phyloP scores from a whole-genome alignment of 2,888 invertebrate genomes.

The Caenorhabditis sp. region DNA sequence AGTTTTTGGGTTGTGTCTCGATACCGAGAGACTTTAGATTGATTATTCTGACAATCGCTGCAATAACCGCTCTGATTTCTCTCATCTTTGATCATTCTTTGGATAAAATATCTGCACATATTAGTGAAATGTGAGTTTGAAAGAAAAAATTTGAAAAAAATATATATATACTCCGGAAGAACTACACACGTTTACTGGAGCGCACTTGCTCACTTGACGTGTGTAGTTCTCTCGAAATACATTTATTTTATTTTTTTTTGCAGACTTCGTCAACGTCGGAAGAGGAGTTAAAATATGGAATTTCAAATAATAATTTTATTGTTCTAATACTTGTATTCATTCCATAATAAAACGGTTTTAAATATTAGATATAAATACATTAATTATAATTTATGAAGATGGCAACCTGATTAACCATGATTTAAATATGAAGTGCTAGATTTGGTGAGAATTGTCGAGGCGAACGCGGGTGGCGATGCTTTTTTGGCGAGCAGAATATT shows the following conservation, averaged over 20 bases:
- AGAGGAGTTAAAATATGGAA: background rate
- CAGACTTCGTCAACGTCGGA: slow-evolving; percentile 35
- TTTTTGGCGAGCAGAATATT: slow-evolving; percentile 4
- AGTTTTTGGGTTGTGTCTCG: slow-evolving; percentile 24
- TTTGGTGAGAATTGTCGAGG: slow-evolving; percentile 34
- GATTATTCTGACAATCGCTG: slow-evolving; percentile 17
- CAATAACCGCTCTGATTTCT: slow-evolving; percentile 13
- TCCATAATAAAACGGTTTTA: background rate
- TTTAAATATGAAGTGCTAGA: slow-evolving; percentile 30
- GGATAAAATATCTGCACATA: slow-evolving; percentile 19
- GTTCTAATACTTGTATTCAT: background rate
- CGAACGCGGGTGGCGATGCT: slow-evolving; percentile 32
- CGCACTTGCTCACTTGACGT: too few species aligned
- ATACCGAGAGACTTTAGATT: slow-evolving; percentile 25
- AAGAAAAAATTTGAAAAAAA: background rate
- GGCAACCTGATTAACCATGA: slow-evolving; percentile 13
- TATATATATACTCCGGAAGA: background rate
- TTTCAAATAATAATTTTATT: too few species aligned
- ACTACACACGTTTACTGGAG: background rate
- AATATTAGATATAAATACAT: too few species aligned
- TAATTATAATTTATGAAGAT: too few species aligned
- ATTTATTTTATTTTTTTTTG: slow-evolving; percentile 2
- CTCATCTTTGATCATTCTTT: slow-evolving; percentile 23
- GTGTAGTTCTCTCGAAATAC: too few species aligned
- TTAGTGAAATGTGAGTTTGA: slow-evolving; percentile 20